Conservation (phyloP, 2,888 invertebrate species). For the Ariolimax columbianus region DNA sequence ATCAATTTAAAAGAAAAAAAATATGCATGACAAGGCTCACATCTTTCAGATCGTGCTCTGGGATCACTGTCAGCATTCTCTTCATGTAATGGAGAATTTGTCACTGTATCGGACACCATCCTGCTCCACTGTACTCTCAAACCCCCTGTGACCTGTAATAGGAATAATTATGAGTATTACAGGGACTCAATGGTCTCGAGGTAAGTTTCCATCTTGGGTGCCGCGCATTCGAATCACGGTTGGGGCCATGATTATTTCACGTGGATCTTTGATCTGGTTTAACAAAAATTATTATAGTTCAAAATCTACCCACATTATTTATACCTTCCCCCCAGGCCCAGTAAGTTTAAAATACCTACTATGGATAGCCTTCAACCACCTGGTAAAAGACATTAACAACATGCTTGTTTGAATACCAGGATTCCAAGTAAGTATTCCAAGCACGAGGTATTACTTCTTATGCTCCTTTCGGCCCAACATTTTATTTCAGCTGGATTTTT, state of each 20-base stretch:
- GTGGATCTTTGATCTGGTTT: background rate
- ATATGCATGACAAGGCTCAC: background rate
- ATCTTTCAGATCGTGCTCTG: background rate
- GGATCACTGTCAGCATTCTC: background rate
- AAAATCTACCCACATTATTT: background rate
- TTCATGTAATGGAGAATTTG: background rate
- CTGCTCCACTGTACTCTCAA: conserved; percentile 15
- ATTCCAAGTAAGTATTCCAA: too few species aligned
- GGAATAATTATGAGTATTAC: background rate
- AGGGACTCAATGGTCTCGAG: too few species aligned
- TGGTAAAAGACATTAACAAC: too few species aligned
- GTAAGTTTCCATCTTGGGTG: background rate
- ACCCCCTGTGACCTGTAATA: conserved; percentile 21
- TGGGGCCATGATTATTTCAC: background rate
- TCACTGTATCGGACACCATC: background rate
- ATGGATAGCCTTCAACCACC: too few species aligned
- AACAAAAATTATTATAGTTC: background rate
- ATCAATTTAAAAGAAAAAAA: too few species aligned
- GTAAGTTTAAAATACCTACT: too few species aligned
- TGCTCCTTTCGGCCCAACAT: too few species aligned
- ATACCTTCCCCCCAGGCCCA: too few species aligned
- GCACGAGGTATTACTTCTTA: too few species aligned
- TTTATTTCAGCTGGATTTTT: too few species aligned
- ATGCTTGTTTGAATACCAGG: too few species aligned
- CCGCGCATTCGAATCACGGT: too few species aligned